Base-by-base conservation (phyloP, 2,888 invertebrate genomes). In the Tanytarsus gracilentus region DNA sequence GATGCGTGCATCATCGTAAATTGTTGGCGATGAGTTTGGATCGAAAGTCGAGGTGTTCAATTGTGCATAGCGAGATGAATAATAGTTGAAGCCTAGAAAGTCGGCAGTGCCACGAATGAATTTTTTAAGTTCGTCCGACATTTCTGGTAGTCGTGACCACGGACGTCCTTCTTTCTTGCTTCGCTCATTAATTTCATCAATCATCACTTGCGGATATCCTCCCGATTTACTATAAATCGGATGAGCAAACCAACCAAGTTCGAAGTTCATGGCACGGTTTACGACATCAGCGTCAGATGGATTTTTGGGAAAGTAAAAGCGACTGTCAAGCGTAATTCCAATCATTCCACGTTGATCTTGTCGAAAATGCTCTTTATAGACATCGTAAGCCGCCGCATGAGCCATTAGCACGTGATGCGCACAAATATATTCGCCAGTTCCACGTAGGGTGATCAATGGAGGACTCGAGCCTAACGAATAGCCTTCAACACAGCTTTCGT, bases 191-290 rank as follows among this genome's bases (percentile, higher is more conserved):
- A 80, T 70, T 50, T 69, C 66, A 3, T 68, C 60, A 64, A 72
- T 77, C 76, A 80, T 75, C 0, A 76, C 62, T n/a, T 66, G 62
- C 0, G 79, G 79, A 67, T 80, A 80, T 64, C 79, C 77, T 0
- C 80, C 79, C 0, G 64, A 62, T 39, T 66, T 63, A 1, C 73
- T 72, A 65, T 71, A 78, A 59, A 79, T 75, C 2, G 78, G 77
- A 60, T 60, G 48, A n/a, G 50, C 50, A 36, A 60, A 60, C 60
- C 60, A 60, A 16, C 50, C 60, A 21, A 50, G 29, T 3, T 50
- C 50, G 14, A 50, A 60, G 3, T 36, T 26, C 39, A 62, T 27
- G 6, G 59, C 58, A 26, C 59, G 33, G n/a, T 62, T 26, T 2
- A 58, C 48, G 9, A 58, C 39, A 9, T 50, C 62, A 14, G 11